Evolutionary conservation across 2,888 invertebrate species (phyloP).

Genomic region (Harpalus rufipes): DNA sequence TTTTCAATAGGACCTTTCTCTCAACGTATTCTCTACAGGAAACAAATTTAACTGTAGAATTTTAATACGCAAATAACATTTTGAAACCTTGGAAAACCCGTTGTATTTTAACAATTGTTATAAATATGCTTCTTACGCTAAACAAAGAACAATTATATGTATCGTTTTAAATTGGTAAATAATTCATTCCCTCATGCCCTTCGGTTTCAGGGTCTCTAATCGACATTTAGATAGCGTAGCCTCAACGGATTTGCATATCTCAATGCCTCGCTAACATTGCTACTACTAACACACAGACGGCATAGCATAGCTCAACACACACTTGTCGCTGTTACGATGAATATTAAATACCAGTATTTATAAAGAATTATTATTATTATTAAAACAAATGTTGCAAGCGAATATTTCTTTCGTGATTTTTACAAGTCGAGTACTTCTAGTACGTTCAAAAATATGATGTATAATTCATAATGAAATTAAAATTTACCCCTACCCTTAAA

Average conservation of each 20-base stretch:
- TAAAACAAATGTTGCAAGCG: background rate
- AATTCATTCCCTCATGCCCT: conserved; percentile 31
- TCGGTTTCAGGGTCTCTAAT: conserved; percentile 42
- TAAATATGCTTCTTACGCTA: too few species aligned
- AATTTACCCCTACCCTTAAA: too few species aligned
- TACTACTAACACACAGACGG: background rate
- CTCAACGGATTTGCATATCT: conserved; percentile 8
- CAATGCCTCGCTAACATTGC: conserved; percentile 33
- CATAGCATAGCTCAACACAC: background rate
- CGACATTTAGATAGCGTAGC: conserved; percentile 46
- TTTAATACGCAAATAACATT: too few species aligned
- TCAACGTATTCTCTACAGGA: too few species aligned
- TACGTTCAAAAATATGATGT: too few species aligned
- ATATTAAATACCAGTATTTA: background rate
- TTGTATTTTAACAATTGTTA: too few species aligned
- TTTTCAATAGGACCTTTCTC: too few species aligned
- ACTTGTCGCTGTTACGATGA: background rate
- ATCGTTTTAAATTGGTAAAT: background rate
- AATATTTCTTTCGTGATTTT: too few species aligned
- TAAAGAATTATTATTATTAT: conserved; percentile 3
- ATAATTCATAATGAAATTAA: too few species aligned
- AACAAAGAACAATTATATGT: conserved; percentile 29
- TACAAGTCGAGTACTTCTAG: too few species aligned
- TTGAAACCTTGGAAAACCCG: too few species aligned
- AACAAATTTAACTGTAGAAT: too few species aligned